Base-by-base conservation (phyloP, 2,113 vertebrate species). In the Orthonyx spaldingii region DNA sequence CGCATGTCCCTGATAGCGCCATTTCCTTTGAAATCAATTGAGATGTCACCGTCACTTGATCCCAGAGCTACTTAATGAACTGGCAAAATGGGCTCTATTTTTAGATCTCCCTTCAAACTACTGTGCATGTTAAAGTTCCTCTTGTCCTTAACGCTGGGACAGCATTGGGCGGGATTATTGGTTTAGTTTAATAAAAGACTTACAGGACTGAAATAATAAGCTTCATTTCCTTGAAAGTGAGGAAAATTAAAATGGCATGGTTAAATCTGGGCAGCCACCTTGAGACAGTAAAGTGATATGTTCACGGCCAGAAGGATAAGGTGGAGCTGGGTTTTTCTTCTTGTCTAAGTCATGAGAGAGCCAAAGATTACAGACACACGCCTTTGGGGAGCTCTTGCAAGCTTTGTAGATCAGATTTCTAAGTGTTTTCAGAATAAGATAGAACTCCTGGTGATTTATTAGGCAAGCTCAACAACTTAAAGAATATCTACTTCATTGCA, bases 1-100 rank as follows among this genome's bases (percentile, higher is more conserved):
- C 5, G 2, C 0, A 9, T 90, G 88, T 94, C 91, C 56, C 14
- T 87, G 93, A 90, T 95, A 92, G 56, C 4, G 8, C 83, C 3
- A 6, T 71, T 93, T 88, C 83, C 90, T 93, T 92, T 88, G 93
- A 86, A 97, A 96, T 88, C 90, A 90, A 96, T 95, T 94, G 92
- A 96, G 96, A 97, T 96, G 90, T 97, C 94, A 95, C 90, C 64
- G 11, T 91, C 41, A 12, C 94, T 96, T 96, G 94, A 94, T 96
- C 92, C 93, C 4, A 7, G 71, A 93, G 92, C 91, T 96, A 75
- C 83, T 96, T 96, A 95, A 96, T 92, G 90, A 96, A 94, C 80
- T 94, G 96, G 90, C 56, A 94, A 91, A 96, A 93, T 64, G 49
- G 87, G 69, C 84, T 93, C 93, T 96, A 90, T 95, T 95, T 97